Base-by-base conservation (phyloP, 2,113 vertebrate genomes). In the Calyptommatus sinebrachiatus region DNA sequence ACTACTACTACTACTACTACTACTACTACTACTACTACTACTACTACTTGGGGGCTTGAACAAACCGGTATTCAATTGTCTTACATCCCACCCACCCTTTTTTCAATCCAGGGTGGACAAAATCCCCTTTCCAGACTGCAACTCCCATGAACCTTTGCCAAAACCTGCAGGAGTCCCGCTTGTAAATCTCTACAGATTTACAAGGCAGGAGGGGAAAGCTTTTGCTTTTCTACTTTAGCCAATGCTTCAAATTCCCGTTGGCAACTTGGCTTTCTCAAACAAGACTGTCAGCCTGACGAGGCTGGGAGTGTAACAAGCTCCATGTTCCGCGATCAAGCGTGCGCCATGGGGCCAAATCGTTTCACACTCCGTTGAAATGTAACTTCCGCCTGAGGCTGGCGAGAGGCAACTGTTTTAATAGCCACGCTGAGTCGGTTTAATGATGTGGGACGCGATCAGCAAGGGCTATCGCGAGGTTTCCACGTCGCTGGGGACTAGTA, bases 341-440 rank as follows among this genome's bases (percentile, higher is more conserved):
- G 21, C 7, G 0, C 0, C 10, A 35, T 20, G 21, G 16, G 68
- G 68, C 28, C 20, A 28, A 1, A 5, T 71, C 2, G n/a, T 67
- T 28, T 68, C 26, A 26, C 11, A 10, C 48, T 5, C 48, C 0
- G 0, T 48, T 67, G 63, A 66, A 9, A 2, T 1, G 4, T 10
- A 53, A 3, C 8, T 16, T 57, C 50, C 60, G 1, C 1, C 1
- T 0, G 22, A 20, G 61, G 24, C 77, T 0, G 7, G 48, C 66
- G 57, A 71, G 65, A 53, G 53, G 48, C 16, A 68, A 60, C 41
- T 60, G 61, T 26, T 71, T 71, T 0, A 0, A n/a, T 31, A 68
- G 46, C 35, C 11, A 0, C 5, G 4, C 1, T 14, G 28, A 2
- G n/a, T 20, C 20, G 21, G 81, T 67, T 41, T 74, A 29, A 60